Conservation (phyloP, 2,888 invertebrate species). For the Tinea trinotella region DNA sequence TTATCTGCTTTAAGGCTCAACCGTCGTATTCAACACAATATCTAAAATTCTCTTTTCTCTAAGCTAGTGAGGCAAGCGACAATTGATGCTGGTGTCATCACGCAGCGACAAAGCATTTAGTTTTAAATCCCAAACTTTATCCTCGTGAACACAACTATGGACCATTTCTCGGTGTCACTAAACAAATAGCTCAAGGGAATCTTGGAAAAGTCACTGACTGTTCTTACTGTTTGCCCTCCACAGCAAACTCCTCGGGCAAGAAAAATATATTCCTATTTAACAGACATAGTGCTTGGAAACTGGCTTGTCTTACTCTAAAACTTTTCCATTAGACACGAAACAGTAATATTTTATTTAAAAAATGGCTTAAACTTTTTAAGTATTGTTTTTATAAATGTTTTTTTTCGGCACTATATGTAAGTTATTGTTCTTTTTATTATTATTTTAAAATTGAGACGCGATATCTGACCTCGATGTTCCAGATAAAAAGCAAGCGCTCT, state of each 20-base stretch:
- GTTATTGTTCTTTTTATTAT: too few relatives aligned
- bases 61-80: too few relatives aligned
- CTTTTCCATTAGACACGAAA: constrained; percentile 23
- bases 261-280: constrained; percentile 44
- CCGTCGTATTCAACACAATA: too few relatives aligned
- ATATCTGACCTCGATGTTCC: too few relatives aligned
- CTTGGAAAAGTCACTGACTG: constrained; percentile 40
- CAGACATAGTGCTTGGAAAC: constrained; percentile 31
- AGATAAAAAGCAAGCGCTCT: too few relatives aligned
- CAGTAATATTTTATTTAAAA: neutral
- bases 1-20: too few relatives aligned
- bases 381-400: neutral
- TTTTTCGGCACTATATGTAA: too few relatives aligned
- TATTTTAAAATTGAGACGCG: too few relatives aligned
- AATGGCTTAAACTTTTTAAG: neutral
- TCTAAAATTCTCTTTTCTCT: too few relatives aligned
- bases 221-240: constrained; percentile 36
- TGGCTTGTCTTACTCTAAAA: constrained; percentile 33
- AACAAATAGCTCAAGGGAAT: constrained; percentile 51
- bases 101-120: constrained; percentile 2
- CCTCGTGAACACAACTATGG: constrained; percentile 14
- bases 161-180: constrained; percentile 49
- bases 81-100: neutral
- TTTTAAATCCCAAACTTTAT: neutral
- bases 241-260: constrained; percentile 28